A percentile compares a stretch with the other conserved stretches of the same genome.
Conservation (phyloP, 2,113 vertebrate genomes). For the Fulmarus glacialis region DNA sequence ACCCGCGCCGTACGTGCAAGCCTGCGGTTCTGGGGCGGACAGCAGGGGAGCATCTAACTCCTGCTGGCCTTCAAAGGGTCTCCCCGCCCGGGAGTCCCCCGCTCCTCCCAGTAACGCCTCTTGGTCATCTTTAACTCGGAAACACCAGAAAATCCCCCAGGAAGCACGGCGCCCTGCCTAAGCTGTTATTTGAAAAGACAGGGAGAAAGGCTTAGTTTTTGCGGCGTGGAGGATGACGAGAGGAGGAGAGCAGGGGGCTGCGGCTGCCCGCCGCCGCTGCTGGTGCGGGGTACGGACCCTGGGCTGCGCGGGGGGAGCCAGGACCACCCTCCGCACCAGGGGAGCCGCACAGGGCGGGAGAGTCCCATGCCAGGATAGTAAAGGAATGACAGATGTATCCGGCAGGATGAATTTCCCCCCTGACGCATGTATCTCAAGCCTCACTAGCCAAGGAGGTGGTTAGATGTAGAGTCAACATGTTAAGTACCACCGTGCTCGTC, state of each 20-base stretch:
- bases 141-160: neutral
- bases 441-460: neutral
- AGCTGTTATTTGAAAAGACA: neutral
- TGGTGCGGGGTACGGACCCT: fast-evolving
- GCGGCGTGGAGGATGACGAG: fast-evolving
- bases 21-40: neutral
- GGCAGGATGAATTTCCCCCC: neutral
- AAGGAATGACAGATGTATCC: neutral
- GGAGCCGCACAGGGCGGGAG: neutral
- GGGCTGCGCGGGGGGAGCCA: fast-evolving
- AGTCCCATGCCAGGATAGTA: neutral
- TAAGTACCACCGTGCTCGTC: fast-evolving
- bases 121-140: fast-evolving
- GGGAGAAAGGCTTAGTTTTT: neutral
- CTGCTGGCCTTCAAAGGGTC: neutral
- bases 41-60: neutral
- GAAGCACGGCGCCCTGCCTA: neutral
- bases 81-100: neutral
- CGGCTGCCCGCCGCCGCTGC: fast-evolving
- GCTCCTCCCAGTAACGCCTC: neutral
- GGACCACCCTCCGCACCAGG: neutral
- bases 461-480: neutral
- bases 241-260: neutral
- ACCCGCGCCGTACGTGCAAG: fast-evolving
- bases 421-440: fast-evolving